A percentile compares a stretch with the other conserved stretches of the same genome.
These are phyloP conservation scores for Cyanistes caeruleus DNA, from an alignment of 2,113 vertebrate genomes.

Conservation along the genomic window DNA sequence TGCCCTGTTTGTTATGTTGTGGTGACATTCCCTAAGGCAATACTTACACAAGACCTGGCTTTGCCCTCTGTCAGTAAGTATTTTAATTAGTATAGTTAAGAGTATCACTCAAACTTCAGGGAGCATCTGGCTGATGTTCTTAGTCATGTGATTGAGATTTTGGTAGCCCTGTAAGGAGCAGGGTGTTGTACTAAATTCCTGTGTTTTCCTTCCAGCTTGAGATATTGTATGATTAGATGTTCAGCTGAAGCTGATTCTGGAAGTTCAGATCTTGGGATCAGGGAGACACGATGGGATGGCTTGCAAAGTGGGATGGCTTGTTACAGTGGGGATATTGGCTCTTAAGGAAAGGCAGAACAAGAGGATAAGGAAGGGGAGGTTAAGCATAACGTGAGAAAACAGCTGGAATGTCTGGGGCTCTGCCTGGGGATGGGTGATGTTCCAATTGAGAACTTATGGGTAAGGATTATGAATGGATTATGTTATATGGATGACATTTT, in stretches of 20 bases:
- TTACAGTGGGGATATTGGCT: not conserved
- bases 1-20: not conserved
- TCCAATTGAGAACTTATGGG: not conserved
- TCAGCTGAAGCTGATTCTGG: not conserved
- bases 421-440: not conserved
- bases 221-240: not conserved
- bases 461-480: not conserved
- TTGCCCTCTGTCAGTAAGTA: not conserved
- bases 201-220: not conserved
- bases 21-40: not conserved
- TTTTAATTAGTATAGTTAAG: not conserved
- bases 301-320: fast-evolving
- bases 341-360: not conserved
- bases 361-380: not conserved
- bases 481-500: not conserved
- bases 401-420: not conserved
- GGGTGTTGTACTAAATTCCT: not conserved
- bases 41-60: not conserved
- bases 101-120: not conserved
- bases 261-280: not conserved
- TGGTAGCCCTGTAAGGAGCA: not conserved
- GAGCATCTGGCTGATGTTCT: not conserved
- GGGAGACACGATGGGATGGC: not conserved
- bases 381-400: not conserved
- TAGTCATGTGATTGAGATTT: not conserved